Percentiles rank a stretch among this genome's conserved stretches.
phyloP scores from a whole-genome alignment of 1,140 invertebrate genomes.

The Pogonognathellus flavescens region DNA sequence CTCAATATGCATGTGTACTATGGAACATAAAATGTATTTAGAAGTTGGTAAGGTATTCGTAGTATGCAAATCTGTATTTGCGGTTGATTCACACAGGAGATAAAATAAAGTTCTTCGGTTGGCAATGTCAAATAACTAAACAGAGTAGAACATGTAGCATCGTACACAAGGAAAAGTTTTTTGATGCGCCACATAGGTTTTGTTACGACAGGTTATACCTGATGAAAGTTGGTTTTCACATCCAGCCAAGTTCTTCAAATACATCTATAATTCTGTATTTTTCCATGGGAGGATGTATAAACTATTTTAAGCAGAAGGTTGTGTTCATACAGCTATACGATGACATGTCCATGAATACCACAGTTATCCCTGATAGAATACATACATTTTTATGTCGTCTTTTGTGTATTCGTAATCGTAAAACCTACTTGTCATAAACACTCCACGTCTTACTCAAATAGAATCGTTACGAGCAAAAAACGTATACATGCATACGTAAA shows the following conservation, averaged over 20 bases:
- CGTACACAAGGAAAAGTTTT: not conserved
- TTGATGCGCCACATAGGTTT: not conserved
- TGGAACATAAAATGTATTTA: too few relatives aligned
- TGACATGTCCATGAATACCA: too few relatives aligned
- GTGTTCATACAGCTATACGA: too few relatives aligned
- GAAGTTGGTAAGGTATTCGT: not conserved
- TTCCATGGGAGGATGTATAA: too few relatives aligned
- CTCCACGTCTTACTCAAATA: not conserved
- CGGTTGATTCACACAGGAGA: not conserved
- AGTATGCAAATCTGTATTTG: not conserved
- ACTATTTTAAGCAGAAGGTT: too few relatives aligned
- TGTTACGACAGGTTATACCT: not conserved
- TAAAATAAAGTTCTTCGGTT: not conserved
- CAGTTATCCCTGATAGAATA: not conserved
- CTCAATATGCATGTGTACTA: too few relatives aligned
- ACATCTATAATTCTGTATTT: too few relatives aligned
- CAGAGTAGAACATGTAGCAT: not conserved
- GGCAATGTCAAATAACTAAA: not conserved
- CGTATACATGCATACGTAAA: too few relatives aligned
- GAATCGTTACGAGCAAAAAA: too few relatives aligned
- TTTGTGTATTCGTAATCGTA: not conserved
- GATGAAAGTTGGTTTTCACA: too few relatives aligned
- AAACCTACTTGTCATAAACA: constrained; percentile 21
- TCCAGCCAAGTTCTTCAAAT: too few relatives aligned
- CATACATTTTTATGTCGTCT: not conserved